Evolutionary conservation across 1,140 invertebrate species (phyloP).

Genomic region (Ceratitis capitata): DNA sequence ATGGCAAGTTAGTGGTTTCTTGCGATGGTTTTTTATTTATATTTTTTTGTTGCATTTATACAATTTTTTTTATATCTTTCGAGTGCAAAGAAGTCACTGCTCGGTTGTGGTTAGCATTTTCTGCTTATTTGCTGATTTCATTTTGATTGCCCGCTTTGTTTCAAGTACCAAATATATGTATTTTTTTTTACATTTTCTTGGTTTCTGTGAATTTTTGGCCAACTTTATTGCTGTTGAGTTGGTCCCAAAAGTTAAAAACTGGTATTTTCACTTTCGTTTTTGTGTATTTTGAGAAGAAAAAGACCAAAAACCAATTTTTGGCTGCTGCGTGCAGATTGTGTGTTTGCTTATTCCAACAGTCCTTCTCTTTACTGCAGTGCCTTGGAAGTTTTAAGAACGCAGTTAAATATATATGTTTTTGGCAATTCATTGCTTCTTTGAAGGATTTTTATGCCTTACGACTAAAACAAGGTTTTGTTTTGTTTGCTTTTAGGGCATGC

Average conservation of each 20-base stretch:
- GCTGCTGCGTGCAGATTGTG: not conserved
- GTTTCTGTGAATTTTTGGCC: not conserved
- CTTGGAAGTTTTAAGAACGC: not conserved
- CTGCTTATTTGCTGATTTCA: not conserved
- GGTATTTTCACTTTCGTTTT: constrained; percentile 26
- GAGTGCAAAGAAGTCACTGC: not conserved
- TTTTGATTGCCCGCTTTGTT: not conserved
- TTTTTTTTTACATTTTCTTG: not conserved
- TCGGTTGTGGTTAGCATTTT: not conserved
- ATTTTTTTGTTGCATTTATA: not conserved
- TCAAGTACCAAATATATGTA: not conserved
- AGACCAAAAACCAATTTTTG: not conserved
- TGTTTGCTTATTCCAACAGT: too few relatives aligned
- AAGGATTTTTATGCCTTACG: too few relatives aligned
- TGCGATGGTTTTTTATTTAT: not conserved
- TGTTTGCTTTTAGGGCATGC: not conserved
- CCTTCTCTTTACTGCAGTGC: not conserved
- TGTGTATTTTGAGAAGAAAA: not conserved
- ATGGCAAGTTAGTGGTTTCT: not conserved
- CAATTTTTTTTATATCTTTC: not conserved
- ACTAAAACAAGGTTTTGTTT: too few relatives aligned
- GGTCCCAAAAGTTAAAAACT: not conserved
- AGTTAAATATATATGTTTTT: constrained; percentile 13
- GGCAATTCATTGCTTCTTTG: not conserved
- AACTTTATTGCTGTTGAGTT: not conserved